These are phyloP conservation scores for Gavialis gangeticus DNA, from an alignment of 2,113 vertebrate genomes.

Conservation along the genomic window DNA sequence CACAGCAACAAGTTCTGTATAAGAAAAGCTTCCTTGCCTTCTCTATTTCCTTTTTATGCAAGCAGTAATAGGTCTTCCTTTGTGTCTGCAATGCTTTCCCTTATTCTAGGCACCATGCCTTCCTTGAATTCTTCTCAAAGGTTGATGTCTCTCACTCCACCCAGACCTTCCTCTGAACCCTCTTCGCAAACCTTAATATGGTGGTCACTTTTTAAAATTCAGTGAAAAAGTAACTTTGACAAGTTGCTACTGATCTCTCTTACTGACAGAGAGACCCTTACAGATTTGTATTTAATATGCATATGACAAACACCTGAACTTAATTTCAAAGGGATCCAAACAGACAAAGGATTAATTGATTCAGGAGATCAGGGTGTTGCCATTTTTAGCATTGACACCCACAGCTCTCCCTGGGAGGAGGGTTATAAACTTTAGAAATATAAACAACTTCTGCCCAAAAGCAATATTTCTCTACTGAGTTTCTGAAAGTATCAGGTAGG, in stretches of 20 bases:
- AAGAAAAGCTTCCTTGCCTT: background rate
- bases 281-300: background rate
- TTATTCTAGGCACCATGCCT: background rate
- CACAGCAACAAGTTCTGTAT: background rate
- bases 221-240: background rate
- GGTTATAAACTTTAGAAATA: background rate
- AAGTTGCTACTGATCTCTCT: background rate
- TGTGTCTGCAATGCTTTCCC: background rate
- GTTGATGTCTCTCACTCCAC: background rate
- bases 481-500: background rate
- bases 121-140: background rate
- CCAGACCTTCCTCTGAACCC: accelerated
- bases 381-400: background rate
- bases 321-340: background rate
- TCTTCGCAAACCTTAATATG: background rate
- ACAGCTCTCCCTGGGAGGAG: background rate
- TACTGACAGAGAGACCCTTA: background rate
- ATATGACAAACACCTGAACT: no score
- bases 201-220: background rate
- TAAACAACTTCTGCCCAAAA: background rate
- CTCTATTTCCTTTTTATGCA: background rate
- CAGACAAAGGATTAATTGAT: background rate
- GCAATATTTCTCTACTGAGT: background rate
- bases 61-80: background rate
- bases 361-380: background rate